Percentiles rank a stretch among this genome's conserved stretches.
Conservation (phyloP, 2,113 vertebrate genomes). For the Empidonax alnorum region DNA sequence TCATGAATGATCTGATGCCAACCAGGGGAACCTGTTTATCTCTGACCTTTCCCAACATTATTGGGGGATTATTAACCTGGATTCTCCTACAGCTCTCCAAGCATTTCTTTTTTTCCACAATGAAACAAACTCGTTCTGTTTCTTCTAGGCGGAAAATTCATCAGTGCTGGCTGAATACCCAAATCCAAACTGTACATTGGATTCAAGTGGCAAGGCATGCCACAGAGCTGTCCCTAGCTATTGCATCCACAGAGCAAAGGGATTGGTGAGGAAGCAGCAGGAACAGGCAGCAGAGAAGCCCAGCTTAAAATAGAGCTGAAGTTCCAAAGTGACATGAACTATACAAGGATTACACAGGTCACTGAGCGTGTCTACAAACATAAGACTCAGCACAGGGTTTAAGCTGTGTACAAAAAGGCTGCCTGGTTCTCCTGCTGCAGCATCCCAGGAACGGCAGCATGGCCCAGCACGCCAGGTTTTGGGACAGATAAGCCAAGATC, state of each 20-base stretch:
- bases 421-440: background rate
- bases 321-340: constrained; percentile 24
- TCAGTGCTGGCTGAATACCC: background rate
- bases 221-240: background rate
- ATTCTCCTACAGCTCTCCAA: background rate
- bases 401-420: background rate
- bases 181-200: background rate
- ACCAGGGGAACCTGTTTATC: background rate
- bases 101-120: background rate
- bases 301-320: constrained; percentile 21
- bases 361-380: background rate
- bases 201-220: background rate
- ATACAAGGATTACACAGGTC: constrained; percentile 7
- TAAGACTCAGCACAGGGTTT: background rate
- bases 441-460: background rate
- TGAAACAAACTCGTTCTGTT: background rate
- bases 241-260: background rate
- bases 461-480: background rate
- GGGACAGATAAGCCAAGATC: background rate
- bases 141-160: background rate
- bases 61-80: background rate
- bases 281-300: background rate
- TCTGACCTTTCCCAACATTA: background rate
- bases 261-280: background rate
- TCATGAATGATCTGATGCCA: background rate